Evolutionary conservation across 2,797 vertebrate genomes (phyloP).

Genomic region (Myotis pilosus): DNA sequence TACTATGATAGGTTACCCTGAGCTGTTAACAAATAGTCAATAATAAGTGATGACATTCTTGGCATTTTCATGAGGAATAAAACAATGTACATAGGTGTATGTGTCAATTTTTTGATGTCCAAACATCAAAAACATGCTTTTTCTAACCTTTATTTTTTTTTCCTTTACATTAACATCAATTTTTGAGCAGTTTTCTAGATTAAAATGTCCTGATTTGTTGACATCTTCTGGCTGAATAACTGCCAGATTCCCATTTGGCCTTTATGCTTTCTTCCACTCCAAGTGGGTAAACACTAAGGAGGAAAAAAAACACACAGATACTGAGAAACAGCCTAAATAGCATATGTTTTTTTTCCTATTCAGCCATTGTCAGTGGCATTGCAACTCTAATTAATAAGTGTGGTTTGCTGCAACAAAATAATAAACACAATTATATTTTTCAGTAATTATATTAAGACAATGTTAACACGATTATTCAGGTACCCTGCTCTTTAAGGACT

Average conservation of each 20-base stretch:
- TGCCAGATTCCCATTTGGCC: slow-evolving; percentile 57
- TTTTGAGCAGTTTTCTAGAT: slow-evolving; percentile 63
- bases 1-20: background rate
- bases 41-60: slow-evolving; percentile 50
- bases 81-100: slow-evolving; percentile 18
- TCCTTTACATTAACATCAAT: slow-evolving; percentile 60
- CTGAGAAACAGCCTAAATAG: slow-evolving; percentile 40
- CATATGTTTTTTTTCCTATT: background rate
- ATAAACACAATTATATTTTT: slow-evolving; percentile 47
- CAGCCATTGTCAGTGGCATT: background rate
- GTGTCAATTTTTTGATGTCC: slow-evolving; percentile 59
- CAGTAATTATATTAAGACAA: slow-evolving; percentile 16
- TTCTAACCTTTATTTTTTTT: slow-evolving; percentile 66
- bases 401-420: background rate
- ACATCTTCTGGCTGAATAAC: slow-evolving; percentile 60
- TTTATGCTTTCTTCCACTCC: slow-evolving; percentile 52
- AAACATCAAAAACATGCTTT: slow-evolving; percentile 48
- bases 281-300: slow-evolving; percentile 43
- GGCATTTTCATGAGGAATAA: slow-evolving; percentile 59
- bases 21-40: slow-evolving; percentile 46
- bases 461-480: slow-evolving; percentile 40
- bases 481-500: slow-evolving; percentile 19
- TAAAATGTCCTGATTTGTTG: slow-evolving; percentile 63
- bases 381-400: slow-evolving; percentile 17
- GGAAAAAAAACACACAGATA: background rate